Evolutionary conservation across 1,140 invertebrate species (phyloP), one percentile per base, ranked within the genome.

Genomic region (Zeugodacus cucurbitae): DNA sequence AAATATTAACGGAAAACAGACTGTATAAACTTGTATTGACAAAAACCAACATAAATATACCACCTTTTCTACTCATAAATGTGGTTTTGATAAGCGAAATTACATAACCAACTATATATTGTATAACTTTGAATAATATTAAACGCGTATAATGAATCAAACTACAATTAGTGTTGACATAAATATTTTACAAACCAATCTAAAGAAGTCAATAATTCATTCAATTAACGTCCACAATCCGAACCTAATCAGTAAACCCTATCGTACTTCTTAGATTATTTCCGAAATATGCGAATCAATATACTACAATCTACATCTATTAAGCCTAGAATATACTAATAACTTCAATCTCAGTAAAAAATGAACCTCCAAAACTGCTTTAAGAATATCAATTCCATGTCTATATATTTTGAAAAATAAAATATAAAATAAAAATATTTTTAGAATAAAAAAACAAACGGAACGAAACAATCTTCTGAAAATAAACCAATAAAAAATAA

Each of bases 41-140:
- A 32, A 85, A 54, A 85, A 54, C 82, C 22, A 86, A 57, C 82
- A 86, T 86, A 86, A 86, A 57, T 86, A 44, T 48, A 86, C 82
- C 82, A 57, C 82, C 82, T 86, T 82, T 86, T 86, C n/a, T 57
- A 57, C n/a, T 32, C 22, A 37, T 7, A 74, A 3, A 4, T 62
- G n/a, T n/a, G 8, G 22, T 41, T 22, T 32, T 20, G 34, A 37
- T 74, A 37, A 37, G 67, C 58, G 41, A 74, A 74, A 22, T 67
- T 54, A 54, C 58, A 62, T 37, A 37, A 74, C 20, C 32, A 41
- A 74, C 14, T 29, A n/a, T n/a, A n/a, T n/a, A n/a, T 54, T 54
- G 11, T 3, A 74, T n/a, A 74, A 0, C 17, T 34, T 11, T 74
- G 26, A 32, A 67, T 10, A 64, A 20, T 26, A 29, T 29, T 14